Base-by-base conservation (phyloP, 2,888 invertebrate species). In the Pycnomerus fuliginosus region DNA sequence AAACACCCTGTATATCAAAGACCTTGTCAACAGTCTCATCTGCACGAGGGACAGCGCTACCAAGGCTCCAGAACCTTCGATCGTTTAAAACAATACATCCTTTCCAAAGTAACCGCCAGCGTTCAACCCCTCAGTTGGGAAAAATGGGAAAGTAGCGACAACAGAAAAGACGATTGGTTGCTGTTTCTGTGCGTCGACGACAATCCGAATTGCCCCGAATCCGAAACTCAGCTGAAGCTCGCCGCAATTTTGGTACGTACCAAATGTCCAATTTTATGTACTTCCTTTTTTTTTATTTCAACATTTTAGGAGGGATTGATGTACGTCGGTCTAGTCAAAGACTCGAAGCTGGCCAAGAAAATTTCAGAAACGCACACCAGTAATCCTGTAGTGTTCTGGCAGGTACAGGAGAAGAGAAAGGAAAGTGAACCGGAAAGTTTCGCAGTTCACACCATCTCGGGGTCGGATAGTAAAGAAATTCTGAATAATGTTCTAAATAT, bases 191-290 rank as follows among this genome's bases (percentile, higher is more conserved):
- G 77, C 73, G 74, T 61, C 66, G 75, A 79, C 11, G 67, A 78
- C 23, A 77, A 76, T 44, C 74, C 75, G 10, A 55, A 55, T 56
- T 81, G 82, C 58, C 71, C 83, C 8, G 77, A 79, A 30, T 69
- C 70, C 7, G 74, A 77, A 53, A 77, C 77, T 1, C 70, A 79
- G 23, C 73, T 77, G 2, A 87, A 88, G 70, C 73, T 90, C 20
- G 82, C 87, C 31, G 84, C 84, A 34, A 83, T 82, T 70, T 76
- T 92, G 76, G 89, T 88, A 72, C 42, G 23, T 10, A 8, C 8
- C n/a, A 29, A 5, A n/a, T 16, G 2, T 11, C 8, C 11, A 3
- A 3, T 23, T 2, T n/a, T 11, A 10, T 7, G n/a, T 12, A 10
- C 8, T 10, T 8, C 2, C 8, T 28, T 2, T 28, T 28, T n/a